Conservation (phyloP, 2,888 invertebrate species). For the Tetranychus piercei region DNA sequence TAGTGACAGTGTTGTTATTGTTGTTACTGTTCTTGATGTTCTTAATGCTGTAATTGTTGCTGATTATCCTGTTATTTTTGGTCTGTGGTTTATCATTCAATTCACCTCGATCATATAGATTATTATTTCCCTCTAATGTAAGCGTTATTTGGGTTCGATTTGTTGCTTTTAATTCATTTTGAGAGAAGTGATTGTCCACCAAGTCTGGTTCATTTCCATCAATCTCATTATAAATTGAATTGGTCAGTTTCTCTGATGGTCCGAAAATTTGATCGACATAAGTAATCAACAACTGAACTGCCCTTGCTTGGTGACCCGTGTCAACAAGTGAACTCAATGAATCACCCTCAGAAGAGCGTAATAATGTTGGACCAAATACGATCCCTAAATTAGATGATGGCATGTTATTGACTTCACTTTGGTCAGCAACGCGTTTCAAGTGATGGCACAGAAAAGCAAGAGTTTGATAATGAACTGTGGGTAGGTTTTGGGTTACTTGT, state of each 20-base stretch:
- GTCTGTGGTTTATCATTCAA: neutral
- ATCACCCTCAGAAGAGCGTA: constrained; percentile 37
- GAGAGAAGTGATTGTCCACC: neutral
- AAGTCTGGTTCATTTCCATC: neutral
- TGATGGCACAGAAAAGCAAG: constrained; percentile 40
- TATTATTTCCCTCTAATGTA: neutral
- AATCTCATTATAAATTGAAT: neutral
- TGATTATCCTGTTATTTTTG: neutral
- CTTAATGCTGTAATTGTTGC: neutral
- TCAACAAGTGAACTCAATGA: constrained; percentile 39
- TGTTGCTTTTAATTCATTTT: neutral
- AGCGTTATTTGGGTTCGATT: neutral
- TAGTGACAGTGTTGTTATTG: neutral
- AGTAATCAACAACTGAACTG: constrained; percentile 39
- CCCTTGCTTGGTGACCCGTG: constrained; percentile 40
- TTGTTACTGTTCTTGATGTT: neutral
- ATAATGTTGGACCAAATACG: constrained; percentile 43
- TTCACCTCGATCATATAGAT: neutral
- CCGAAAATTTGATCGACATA: constrained; percentile 32
- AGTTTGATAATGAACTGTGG: constrained; percentile 37
- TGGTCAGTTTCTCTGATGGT: neutral
- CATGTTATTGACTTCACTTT: constrained; percentile 37
- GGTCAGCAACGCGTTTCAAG: constrained; percentile 34
- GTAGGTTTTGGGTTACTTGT: constrained; percentile 34
- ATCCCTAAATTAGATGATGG: constrained; percentile 42